A percentile compares a stretch with the other conserved stretches of the same genome.
Evolutionary conservation across 2,113 vertebrate genomes (phyloP).

Genomic region (Canis aureus): DNA sequence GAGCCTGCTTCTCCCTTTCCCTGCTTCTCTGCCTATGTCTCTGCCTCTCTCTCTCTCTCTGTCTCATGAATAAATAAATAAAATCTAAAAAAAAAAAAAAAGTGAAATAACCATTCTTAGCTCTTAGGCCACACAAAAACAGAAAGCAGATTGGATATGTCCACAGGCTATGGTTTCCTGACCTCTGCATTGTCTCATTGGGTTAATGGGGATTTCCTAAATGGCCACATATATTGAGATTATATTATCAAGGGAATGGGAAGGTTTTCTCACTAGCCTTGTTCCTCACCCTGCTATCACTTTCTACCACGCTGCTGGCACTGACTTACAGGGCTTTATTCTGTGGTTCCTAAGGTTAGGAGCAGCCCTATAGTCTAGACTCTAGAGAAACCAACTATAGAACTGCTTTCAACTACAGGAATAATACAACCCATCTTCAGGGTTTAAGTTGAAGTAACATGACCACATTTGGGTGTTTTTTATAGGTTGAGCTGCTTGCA

Average conservation of each 20-base stretch:
- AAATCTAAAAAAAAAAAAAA: background rate
- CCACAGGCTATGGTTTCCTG: background rate
- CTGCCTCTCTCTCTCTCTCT: no score
- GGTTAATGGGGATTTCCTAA: background rate
- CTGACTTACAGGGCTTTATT: background rate
- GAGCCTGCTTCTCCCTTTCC: no score
- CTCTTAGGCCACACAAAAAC: background rate
- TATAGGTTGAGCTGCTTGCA: background rate
- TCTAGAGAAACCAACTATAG: background rate
- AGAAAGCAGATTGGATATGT: background rate
- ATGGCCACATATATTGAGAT: background rate
- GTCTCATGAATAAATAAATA: no score
- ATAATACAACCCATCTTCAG: background rate
- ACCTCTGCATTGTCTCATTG: background rate
- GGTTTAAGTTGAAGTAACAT: background rate
- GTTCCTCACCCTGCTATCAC: background rate
- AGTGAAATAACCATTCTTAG: background rate
- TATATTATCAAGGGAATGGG: background rate
- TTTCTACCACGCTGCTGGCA: background rate
- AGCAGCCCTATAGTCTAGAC: background rate
- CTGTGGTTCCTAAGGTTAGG: background rate
- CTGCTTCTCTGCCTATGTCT: no score
- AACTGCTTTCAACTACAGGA: background rate
- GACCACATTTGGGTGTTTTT: background rate
- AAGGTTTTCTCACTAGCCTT: background rate